phyloP scores from a whole-genome alignment of 2,797 vertebrate genomes.

The Hipposideros larvatus region DNA sequence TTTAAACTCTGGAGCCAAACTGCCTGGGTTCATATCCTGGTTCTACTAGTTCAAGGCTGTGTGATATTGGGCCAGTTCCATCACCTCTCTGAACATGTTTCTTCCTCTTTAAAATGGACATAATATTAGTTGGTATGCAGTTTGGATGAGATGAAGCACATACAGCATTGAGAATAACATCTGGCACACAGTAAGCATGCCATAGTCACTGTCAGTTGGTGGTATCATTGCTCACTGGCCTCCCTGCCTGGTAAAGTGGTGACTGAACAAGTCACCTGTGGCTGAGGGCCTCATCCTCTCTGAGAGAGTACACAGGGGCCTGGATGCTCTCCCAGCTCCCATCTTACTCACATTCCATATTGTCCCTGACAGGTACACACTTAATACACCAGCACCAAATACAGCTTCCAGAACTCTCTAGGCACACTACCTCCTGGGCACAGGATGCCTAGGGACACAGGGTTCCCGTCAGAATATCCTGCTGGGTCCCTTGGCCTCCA shows the following conservation, averaged over 20 bases:
- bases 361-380: background rate
- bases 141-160: background rate
- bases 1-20: background rate
- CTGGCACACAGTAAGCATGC: rapidly evolving
- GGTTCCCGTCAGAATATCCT: background rate
- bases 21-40: background rate
- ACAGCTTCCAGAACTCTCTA: background rate
- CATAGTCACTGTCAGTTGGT: rapidly evolving
- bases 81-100: background rate
- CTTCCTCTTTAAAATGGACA: no score
- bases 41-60: background rate
- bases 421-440: background rate
- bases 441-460: background rate
- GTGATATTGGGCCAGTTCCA: background rate
- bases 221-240: background rate
- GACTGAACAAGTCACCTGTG: background rate
- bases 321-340: background rate
- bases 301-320: background rate
- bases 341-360: background rate
- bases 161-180: rapidly evolving
- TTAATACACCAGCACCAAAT: background rate
- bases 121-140: no score
- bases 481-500: background rate
- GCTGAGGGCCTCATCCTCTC: background rate
- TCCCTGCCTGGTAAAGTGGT: background rate